A percentile compares a stretch with the other conserved stretches of the same genome.
phyloP scores from a whole-genome alignment of 2,113 vertebrate genomes.

The Microcebus ravelobensis region DNA sequence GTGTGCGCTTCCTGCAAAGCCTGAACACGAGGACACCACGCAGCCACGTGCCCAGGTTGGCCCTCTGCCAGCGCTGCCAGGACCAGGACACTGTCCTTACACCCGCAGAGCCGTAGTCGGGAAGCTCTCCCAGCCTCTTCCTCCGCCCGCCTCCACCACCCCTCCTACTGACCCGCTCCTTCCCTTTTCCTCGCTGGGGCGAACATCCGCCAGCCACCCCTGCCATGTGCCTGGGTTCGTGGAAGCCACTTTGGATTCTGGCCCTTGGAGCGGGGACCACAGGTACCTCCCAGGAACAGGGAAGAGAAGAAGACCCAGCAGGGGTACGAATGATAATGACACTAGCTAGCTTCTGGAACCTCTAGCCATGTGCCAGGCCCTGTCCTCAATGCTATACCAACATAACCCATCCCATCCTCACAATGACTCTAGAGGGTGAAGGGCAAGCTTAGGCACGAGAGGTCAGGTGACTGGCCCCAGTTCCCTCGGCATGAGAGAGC shows the following conservation, averaged over 20 bases:
- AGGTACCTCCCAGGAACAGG: neutral
- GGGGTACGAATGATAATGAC: neutral
- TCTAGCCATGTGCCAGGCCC: neutral
- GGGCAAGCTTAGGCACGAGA: neutral
- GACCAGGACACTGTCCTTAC: neutral
- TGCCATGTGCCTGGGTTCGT: neutral
- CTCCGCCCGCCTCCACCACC: neutral
- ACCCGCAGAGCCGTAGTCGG: neutral
- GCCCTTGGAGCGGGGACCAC: neutral
- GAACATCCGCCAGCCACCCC: neutral
- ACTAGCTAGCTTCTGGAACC: neutral
- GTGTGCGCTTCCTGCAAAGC: neutral
- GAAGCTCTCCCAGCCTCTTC: neutral
- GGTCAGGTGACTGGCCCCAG: neutral
- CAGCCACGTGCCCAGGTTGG: neutral
- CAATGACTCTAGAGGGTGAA: neutral
- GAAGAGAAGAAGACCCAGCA: neutral
- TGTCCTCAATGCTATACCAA: neutral
- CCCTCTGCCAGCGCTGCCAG: neutral
- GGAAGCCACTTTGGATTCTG: neutral
- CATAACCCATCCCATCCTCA: neutral
- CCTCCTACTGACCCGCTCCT: neutral
- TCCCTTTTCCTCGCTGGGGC: neutral
- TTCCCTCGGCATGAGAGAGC: neutral
- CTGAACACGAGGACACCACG: neutral